These are phyloP conservation scores for Pangasius djambal DNA, from an alignment of 2,797 vertebrate species.

Conservation along the genomic window DNA sequence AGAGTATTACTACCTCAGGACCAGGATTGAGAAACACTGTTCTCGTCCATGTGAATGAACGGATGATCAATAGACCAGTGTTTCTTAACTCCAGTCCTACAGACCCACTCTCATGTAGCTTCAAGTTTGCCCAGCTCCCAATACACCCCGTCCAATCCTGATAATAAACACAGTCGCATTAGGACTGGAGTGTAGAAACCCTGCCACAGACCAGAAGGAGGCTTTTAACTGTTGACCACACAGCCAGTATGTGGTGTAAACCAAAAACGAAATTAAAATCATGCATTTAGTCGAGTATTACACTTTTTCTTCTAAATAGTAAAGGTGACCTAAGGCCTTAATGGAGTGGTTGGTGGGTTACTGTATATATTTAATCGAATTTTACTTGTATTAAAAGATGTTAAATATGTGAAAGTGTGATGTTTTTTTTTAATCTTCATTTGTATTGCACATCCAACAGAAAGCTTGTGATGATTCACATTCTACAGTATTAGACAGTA, in stretches of 20 bases:
- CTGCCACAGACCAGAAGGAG: not conserved
- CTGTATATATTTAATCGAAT: not conserved
- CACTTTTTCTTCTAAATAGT: not conserved
- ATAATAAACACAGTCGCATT: not conserved
- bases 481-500: not conserved
- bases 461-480: not conserved
- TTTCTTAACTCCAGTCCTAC: not conserved
- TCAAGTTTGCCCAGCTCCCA: too few species aligned
- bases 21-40: not conserved
- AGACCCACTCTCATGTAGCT: not conserved
- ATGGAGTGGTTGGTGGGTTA: not conserved
- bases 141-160: not conserved
- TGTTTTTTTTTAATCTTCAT: not conserved
- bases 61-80: not conserved
- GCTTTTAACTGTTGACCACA: not conserved
- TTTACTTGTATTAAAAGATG: constrained; percentile 5
- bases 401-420: not conserved
- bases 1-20: not conserved
- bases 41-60: not conserved
- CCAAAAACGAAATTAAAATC: not conserved
- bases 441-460: not conserved
- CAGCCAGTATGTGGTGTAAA: not conserved
- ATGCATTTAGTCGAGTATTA: not conserved
- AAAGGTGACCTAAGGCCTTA: not conserved
- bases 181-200: not conserved